Percentiles rank a stretch among this genome's conserved stretches.
phyloP scores from a whole-genome alignment of 2,888 invertebrate genomes.

The Terebella lapidaria region DNA sequence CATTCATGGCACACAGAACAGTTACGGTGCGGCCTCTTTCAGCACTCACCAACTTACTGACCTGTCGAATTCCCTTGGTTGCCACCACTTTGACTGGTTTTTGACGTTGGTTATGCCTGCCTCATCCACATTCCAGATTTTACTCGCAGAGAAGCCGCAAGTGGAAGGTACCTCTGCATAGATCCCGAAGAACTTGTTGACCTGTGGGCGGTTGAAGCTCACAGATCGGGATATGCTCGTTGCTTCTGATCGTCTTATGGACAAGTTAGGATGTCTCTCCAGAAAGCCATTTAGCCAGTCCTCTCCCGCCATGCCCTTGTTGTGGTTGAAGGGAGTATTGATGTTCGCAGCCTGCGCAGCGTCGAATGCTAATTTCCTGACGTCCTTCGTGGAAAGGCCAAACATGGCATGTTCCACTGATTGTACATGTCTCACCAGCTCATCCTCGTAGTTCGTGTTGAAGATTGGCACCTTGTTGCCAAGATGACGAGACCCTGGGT shows the following conservation, averaged over 20 bases:
- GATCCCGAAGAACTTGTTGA: no score
- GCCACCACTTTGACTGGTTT: not conserved
- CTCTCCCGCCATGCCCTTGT: not conserved
- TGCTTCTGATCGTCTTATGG: not conserved
- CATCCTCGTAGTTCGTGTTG: not conserved
- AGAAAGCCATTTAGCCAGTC: not conserved
- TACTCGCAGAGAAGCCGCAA: not conserved
- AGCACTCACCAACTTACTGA: constrained; percentile 4
- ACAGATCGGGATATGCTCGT: not conserved
- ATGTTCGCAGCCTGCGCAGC: not conserved
- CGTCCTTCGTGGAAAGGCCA: not conserved
- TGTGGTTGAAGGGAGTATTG: not conserved
- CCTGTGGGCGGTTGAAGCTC: not conserved
- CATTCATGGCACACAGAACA: constrained; percentile 5
- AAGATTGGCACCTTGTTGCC: not conserved
- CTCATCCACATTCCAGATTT: constrained; percentile 4
- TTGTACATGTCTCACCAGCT: not conserved
- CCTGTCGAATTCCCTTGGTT: constrained; percentile 7
- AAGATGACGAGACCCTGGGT: not conserved
- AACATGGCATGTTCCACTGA: not conserved
- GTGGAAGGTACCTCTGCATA: no score
- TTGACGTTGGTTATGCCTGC: constrained; percentile 3
- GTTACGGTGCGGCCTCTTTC: constrained; percentile 6
- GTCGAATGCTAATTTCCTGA: not conserved
- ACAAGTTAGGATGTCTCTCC: not conserved